A percentile compares a stretch with the other conserved stretches of the same genome.
Conservation (phyloP, 2,797 vertebrate genomes). For the Distichodus sexfasciatus region DNA sequence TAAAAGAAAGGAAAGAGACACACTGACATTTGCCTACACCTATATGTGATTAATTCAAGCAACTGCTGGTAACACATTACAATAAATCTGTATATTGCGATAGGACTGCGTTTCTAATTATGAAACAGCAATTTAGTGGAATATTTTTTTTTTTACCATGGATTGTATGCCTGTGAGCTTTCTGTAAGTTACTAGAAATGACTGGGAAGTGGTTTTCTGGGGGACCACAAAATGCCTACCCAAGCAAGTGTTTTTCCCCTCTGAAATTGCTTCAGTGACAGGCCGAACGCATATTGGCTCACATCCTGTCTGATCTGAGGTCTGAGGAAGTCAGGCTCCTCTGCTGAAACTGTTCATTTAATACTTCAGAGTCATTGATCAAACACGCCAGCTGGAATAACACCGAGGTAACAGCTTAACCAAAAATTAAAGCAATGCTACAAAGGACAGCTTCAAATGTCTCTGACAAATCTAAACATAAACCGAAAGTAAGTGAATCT, state of each 20-base stretch:
- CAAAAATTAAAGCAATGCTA: conserved; percentile 75
- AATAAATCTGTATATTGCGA: neutral
- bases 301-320: conserved; percentile 77
- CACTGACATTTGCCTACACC: neutral
- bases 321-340: conserved; percentile 58
- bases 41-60: neutral
- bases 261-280: conserved; percentile 58
- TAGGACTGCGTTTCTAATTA: neutral
- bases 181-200: conserved; percentile 62
- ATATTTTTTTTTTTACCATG: conserved; percentile 1
- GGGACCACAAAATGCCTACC: conserved; percentile 62
- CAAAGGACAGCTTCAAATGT: conserved; percentile 88
- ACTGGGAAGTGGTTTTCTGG: conserved; percentile 39
- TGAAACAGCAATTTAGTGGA: neutral
- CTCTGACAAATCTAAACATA: conserved; percentile 87
- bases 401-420: conserved; percentile 19
- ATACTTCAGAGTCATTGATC: conserved; percentile 46
- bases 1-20: neutral
- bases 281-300: conserved; percentile 62
- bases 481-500: conserved; percentile 86
- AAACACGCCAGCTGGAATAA: conserved; percentile 14
- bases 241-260: conserved; percentile 67
- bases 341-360: conserved; percentile 37
- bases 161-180: neutral
- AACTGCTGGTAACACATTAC: neutral